phyloP scores from a whole-genome alignment of 2,113 vertebrate genomes.

The Rhineura floridana region DNA sequence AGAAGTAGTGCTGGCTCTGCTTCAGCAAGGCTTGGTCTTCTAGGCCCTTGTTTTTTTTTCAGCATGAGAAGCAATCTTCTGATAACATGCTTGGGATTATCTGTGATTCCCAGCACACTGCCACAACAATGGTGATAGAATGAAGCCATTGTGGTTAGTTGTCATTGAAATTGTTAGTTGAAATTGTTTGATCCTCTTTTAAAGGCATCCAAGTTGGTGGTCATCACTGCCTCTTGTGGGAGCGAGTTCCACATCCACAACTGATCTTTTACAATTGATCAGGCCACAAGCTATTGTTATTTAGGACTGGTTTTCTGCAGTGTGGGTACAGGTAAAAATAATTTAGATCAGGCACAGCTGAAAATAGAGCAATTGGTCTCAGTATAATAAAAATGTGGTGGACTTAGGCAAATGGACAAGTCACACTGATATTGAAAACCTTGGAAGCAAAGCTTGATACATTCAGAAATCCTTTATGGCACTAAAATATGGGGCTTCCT shows the following conservation, averaged over 20 bases:
- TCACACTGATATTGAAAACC: not conserved
- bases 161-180: too few relatives aligned
- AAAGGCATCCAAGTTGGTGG: too few relatives aligned
- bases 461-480: not conserved
- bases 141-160: not conserved
- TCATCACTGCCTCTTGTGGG: too few relatives aligned
- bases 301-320: not conserved
- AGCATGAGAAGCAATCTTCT: not conserved
- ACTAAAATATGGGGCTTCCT: not conserved
- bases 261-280: not conserved
- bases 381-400: not conserved
- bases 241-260: not conserved
- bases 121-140: too few relatives aligned
- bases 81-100: not conserved
- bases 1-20: too few relatives aligned
- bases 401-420: too few relatives aligned
- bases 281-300: not conserved
- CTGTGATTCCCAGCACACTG: too few relatives aligned
- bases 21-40: too few relatives aligned
- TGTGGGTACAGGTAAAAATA: not conserved
- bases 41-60: not conserved
- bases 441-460: not conserved
- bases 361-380: not conserved
- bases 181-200: too few relatives aligned
- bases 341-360: not conserved